phyloP scores from a whole-genome alignment of 2,113 vertebrate species.

The Erinaceus europaeus region DNA sequence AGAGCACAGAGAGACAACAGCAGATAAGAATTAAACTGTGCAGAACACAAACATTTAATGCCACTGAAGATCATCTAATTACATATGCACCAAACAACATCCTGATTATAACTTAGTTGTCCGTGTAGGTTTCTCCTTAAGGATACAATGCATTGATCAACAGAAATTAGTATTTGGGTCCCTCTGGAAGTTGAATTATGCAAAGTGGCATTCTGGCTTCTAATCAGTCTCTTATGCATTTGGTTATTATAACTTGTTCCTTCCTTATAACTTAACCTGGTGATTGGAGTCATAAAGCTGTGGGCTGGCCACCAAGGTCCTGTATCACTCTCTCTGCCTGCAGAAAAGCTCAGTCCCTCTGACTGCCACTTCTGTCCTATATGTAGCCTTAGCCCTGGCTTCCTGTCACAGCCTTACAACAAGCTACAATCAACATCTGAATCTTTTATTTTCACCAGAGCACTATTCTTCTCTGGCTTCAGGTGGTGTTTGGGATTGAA shows the following conservation, averaged over 20 bases:
- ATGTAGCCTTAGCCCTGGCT: background rate
- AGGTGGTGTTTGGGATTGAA: too few relatives aligned
- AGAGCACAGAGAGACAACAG: background rate
- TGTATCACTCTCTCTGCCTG: too few relatives aligned
- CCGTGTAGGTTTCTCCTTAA: background rate
- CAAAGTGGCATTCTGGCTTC: background rate
- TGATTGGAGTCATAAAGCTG: background rate
- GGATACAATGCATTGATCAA: background rate
- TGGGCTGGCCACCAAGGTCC: background rate
- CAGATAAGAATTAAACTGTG: background rate
- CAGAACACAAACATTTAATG: background rate
- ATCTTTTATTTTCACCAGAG: background rate
- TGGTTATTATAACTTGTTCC: background rate
- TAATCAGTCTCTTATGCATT: background rate
- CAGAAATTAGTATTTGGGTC: background rate
- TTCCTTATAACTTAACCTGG: background rate
- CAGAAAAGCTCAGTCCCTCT: background rate
- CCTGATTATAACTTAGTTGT: slow-evolving; percentile 5
- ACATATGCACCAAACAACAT: background rate
- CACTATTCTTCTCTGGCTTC: too few relatives aligned
- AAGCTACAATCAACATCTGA: too few relatives aligned
- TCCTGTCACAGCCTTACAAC: background rate
- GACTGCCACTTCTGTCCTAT: background rate
- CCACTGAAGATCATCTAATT: background rate
- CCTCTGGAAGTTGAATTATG: background rate